Base-by-base conservation (phyloP, 2,113 vertebrate species). In the Oenanthe melanoleuca region DNA sequence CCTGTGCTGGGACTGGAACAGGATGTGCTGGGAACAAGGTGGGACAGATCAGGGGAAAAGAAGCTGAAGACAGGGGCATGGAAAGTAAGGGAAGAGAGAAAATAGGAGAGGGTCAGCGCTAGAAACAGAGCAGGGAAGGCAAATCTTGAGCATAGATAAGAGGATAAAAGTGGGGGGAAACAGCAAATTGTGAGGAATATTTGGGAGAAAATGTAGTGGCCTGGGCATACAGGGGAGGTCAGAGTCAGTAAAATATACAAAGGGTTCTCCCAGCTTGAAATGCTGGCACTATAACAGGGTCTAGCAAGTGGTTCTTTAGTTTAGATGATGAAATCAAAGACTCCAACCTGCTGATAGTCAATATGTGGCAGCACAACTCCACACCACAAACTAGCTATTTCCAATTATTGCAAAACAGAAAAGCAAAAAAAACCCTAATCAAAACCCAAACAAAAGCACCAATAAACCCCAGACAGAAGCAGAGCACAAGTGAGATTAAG, bases 401-500 rank as follows among this genome's bases (percentile, higher is more conserved):
- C 25, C 11, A 2, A 63, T 59, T 40, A 42, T 25, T 64, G 11
- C 18, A 37, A 44, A 45, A 34, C 1, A 66, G 31, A 37, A 80
- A 56, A 22, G 1, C 0, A 55, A 72, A 57, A 57, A 34, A 14
- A 40, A 1, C 3, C 12, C 9, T 9, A 66, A 44, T 28, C 25
- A 61, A 52, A 66, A 21, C 13, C 18, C 28, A 50, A 67, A 25
- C 21, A 59, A 75, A 77, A 56, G 7, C 10, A 45, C 33, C 19
- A 63, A 53, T 40, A 56, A 40, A 37, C 1, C 5, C 9, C 14
- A 40, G 42, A 6, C 17, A 69, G 69, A 67, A 53, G 28, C 4
- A 74, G 45, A 87, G 24, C 38, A 47, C 40, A 66, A 65, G 25
- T 63, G 7, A 81, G 11, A 55, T 50, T 31, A 53, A 59, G 42